Evolutionary conservation across 2,888 invertebrate genomes (phyloP), one percentile per base, ranked within the genome.

Genomic region (Desoria tigrina): DNA sequence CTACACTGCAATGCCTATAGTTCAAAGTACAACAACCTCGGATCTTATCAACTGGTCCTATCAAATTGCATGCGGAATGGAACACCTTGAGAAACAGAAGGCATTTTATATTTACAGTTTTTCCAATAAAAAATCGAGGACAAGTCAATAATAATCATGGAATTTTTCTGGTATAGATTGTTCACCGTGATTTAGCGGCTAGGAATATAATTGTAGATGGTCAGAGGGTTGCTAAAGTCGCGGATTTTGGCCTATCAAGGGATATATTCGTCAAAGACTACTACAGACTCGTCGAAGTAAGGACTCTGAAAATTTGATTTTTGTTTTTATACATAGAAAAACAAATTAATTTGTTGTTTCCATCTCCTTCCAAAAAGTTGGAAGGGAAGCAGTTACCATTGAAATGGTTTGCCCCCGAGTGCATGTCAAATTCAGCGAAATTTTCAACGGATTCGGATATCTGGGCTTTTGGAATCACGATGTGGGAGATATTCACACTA

Each of bases 121-220:
- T n/a, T n/a, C n/a, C n/a, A n/a, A n/a, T n/a, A n/a, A n/a, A 14
- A 32, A 11, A 2, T n/a, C n/a, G n/a, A n/a, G n/a, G n/a, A n/a
- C n/a, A n/a, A n/a, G n/a, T n/a, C n/a, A n/a, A n/a, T n/a, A n/a
- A n/a, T n/a, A n/a, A n/a, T n/a, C n/a, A n/a, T n/a, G n/a, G n/a
- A n/a, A n/a, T n/a, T n/a, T n/a, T n/a, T n/a, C 32, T 7, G 11
- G 11, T 62, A 56, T 23, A 61, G 16, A 42, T 69, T n/a, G 50
- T 72, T 18, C 72, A 72, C 56, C 60, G 63, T 16, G 72, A 72
- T 26, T 50, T 70, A 28, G 72, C 72, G 28, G 68, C 70, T 1
- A 65, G 72, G 32, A 72, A 72, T 55, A 37, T 72, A 11, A 42
- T 72, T 3, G 23, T 72, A 14, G 27, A 50, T 26, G 49, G 51